Evolutionary conservation across 2,888 invertebrate species (phyloP), one percentile per base, ranked within the genome.

Genomic region (Antheraea yamamai): DNA sequence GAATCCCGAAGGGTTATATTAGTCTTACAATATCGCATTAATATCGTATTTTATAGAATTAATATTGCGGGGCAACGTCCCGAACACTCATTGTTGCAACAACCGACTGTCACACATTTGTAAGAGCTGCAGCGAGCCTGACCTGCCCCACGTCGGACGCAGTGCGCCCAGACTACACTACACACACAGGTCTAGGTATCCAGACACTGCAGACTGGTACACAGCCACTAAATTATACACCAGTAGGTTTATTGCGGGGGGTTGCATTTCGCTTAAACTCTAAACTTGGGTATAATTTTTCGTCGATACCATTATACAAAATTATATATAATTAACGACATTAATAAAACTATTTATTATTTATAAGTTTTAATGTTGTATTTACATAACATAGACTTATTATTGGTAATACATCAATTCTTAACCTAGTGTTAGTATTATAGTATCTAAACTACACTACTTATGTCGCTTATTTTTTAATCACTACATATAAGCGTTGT

Each of bases 201-300:
- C 76, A 78, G 78, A 78, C 77, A 78, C 78, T 77, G 77, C 87
- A 89, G 89, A 88, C 91, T 88, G 84, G 83, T 84, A 83, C 82
- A 86, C 83, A 82, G 77, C 74, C 81, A 87, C 91, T 92, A 89
- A 92, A 92, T 92, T 92, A 92, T 93, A 92, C 91, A 91, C 84
- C 87, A 88, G 87, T 87, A 87, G 88, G 87, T 89, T 89, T 90
- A 88, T 89, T 89, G 89, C 86, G 86, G 86, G 83, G 83, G 76
- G 79, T 73, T 76, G 77, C 75, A 75, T 80, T 39, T 39, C n/a
- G 80, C 86, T 51, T 73, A 81, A 73, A 80, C 83, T 89, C 74
- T 61, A 83, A 84, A 91, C 85, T 83, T 90, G 76, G 80, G 79
- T 70, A 70, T 4, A 73, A 79, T 77, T 77, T 79, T 76, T 76